Conservation (phyloP, 1,140 invertebrate species). For the Drosophila parvula region DNA sequence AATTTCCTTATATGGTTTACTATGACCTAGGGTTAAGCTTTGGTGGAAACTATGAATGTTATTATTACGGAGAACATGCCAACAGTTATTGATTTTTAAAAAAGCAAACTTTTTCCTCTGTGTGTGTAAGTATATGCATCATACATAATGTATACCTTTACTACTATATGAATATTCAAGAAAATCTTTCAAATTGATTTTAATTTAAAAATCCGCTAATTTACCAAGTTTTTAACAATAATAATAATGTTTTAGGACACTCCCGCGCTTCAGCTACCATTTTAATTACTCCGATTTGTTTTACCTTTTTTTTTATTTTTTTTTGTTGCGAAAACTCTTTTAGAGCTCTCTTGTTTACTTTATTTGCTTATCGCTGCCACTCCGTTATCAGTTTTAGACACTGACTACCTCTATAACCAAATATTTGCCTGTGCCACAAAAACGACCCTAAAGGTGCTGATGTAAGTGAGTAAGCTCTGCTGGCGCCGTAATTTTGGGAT, state of each 20-base stretch:
- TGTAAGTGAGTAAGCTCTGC: conserved; percentile 29
- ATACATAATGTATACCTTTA: no score
- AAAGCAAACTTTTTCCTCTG: not conserved
- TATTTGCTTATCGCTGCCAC: conserved; percentile 28
- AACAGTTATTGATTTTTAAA: conserved; percentile 3
- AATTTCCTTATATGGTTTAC: no score
- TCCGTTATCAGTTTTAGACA: conserved; percentile 20
- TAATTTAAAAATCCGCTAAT: not conserved
- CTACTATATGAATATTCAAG: not conserved
- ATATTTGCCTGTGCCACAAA: conserved; percentile 27
- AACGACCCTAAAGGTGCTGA: not conserved
- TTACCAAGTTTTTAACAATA: not conserved
- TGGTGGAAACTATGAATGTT: not conserved
- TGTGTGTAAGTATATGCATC: not conserved
- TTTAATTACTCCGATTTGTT: not conserved
- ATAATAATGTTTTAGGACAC: not conserved
- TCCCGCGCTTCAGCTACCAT: not conserved
- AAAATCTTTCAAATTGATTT: not conserved
- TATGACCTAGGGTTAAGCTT: not conserved
- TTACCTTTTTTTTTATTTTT: not conserved
- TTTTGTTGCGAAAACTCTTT: not conserved
- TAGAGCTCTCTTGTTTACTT: not conserved
- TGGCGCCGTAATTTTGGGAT: not conserved
- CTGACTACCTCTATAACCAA: conserved; percentile 12
- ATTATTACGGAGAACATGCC: not conserved